A percentile compares a stretch with the other conserved stretches of the same genome.
Conservation (phyloP, 2,888 invertebrate species). For the Lordiphosa andalusiaca region DNA sequence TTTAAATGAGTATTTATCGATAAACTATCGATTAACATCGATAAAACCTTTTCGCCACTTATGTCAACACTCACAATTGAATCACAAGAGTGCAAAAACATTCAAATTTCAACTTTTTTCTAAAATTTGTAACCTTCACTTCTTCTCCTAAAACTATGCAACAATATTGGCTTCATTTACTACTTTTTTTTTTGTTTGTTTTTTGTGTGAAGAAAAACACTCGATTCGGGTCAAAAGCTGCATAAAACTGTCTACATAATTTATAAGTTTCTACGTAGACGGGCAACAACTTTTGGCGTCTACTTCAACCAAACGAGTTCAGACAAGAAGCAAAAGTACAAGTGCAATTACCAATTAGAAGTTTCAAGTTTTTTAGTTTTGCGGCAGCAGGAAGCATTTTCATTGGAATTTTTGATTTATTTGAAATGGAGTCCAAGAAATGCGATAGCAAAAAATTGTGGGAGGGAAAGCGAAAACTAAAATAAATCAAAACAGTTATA, state of each 20-base stretch:
- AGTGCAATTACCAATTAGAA: constrained; percentile 72
- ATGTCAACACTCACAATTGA: too few relatives aligned
- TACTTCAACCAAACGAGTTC: constrained; percentile 1
- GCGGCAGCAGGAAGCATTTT: constrained; percentile 50
- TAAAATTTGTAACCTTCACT: too few relatives aligned
- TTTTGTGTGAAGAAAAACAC: constrained; percentile 1
- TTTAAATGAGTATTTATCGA: too few relatives aligned
- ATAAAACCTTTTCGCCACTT: too few relatives aligned
- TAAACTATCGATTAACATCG: too few relatives aligned
- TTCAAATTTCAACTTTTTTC: too few relatives aligned
- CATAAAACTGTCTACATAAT: constrained; percentile 62
- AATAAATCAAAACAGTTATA: too few relatives aligned
- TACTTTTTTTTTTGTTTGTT: neutral
- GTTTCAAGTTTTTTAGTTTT: constrained; percentile 41
- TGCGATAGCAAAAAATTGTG: too few relatives aligned
- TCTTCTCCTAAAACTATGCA: neutral
- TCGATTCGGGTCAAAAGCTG: constrained; percentile 49
- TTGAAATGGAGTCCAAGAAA: neutral
- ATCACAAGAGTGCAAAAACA: too few relatives aligned
- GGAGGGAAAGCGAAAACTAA: too few relatives aligned
- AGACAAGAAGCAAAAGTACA: constrained; percentile 19
- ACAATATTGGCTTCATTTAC: neutral
- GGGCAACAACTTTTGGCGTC: constrained; percentile 25
- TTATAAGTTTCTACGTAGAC: constrained; percentile 45
- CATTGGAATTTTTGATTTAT: constrained; percentile 66